Evolutionary conservation across 1,140 invertebrate genomes (phyloP).

Genomic region (Tribolium madens): DNA sequence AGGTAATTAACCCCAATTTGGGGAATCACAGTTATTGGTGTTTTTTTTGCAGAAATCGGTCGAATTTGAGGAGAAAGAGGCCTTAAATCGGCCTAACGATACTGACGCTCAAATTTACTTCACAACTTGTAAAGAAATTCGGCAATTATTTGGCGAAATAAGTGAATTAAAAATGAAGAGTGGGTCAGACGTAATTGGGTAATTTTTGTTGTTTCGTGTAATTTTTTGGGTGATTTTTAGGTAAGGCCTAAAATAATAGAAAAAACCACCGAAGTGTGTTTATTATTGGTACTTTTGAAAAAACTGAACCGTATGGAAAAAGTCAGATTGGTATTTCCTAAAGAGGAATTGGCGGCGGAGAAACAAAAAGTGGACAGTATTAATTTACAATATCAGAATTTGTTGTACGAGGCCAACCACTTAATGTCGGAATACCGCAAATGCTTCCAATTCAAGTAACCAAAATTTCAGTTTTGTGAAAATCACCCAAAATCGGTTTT

Average conservation of each 20-base stretch:
- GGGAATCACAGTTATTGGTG: neutral
- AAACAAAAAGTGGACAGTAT: constrained; percentile 91
- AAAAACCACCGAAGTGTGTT: constrained; percentile 73
- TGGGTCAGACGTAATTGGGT: constrained; percentile 51
- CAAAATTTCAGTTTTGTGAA: neutral
- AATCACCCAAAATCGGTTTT: constrained; percentile 50
- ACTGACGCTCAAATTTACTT: constrained; percentile 78
- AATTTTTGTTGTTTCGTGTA: neutral
- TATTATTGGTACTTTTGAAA: constrained; percentile 84
- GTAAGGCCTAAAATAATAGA: constrained; percentile 65
- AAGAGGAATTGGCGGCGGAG: constrained; percentile 82
- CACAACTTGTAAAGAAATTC: constrained; percentile 76
- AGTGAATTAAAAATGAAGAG: constrained; percentile 72
- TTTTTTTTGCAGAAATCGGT: constrained; percentile 72
- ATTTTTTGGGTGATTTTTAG: constrained; percentile 32
- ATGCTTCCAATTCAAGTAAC: constrained; percentile 90
- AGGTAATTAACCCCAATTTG: constrained; percentile 48
- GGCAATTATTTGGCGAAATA: constrained; percentile 75
- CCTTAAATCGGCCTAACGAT: constrained; percentile 72
- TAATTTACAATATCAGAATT: constrained; percentile 92
- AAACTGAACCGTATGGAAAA: constrained; percentile 93
- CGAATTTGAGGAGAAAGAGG: constrained; percentile 81
- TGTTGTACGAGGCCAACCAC: constrained; percentile 95
- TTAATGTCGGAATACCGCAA: constrained; percentile 93
- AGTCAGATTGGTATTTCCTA: constrained; percentile 82